These are phyloP conservation scores for Leucoraja ocellata DNA, from an alignment of 2,797 vertebrate genomes.

Conservation along the genomic window DNA sequence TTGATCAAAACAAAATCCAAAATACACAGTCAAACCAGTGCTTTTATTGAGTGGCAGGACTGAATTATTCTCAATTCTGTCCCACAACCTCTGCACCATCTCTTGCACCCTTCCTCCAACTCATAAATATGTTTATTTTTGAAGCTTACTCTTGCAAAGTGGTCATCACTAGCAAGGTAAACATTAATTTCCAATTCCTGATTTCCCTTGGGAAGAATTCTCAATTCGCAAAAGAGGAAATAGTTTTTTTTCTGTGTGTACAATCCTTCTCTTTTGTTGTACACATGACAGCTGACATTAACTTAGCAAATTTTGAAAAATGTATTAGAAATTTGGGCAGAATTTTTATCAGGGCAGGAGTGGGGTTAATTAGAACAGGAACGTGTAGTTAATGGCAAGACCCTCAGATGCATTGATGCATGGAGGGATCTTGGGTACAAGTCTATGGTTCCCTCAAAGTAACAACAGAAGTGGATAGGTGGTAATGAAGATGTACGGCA, in stretches of 20 bases:
- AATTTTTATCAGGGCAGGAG: too few species aligned
- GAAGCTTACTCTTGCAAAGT: not conserved
- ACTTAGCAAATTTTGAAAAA: not conserved
- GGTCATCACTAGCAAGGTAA: not conserved
- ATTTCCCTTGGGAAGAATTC: not conserved
- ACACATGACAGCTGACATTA: not conserved
- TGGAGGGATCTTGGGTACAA: too few species aligned
- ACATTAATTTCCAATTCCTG: not conserved
- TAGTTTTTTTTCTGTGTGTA: not conserved
- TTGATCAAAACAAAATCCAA: too few species aligned
- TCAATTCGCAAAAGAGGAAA: not conserved
- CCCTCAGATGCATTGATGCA: too few species aligned
- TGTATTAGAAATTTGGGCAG: too few species aligned
- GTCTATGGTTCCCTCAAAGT: too few species aligned
- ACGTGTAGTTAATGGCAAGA: too few species aligned
- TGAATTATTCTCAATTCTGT: not conserved
- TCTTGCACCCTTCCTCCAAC: not conserved
- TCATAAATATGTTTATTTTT: not conserved
- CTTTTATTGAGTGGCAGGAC: not conserved
- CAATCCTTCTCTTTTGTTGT: not conserved
- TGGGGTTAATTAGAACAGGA: too few species aligned
- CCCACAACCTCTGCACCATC: too few species aligned
- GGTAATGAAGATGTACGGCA: too few species aligned
- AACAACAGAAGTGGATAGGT: too few species aligned
- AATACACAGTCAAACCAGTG: not conserved